Percentiles rank a stretch among this genome's conserved stretches.
phyloP scores from a whole-genome alignment of 2,888 invertebrate genomes.

The Spicauda simplicius region DNA sequence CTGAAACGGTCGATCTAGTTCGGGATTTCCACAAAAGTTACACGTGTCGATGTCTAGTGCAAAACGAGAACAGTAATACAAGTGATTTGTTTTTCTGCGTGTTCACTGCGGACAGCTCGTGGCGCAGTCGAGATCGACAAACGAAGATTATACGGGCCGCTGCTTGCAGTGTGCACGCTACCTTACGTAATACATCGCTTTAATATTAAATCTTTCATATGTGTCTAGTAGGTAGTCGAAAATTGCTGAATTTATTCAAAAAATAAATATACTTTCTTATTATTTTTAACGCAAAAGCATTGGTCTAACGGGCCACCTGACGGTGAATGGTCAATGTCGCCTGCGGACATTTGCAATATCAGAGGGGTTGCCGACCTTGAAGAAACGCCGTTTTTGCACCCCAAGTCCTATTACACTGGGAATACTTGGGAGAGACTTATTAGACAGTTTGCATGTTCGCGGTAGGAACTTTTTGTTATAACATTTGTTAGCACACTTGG shows the following conservation, averaged over 20 bases:
- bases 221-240: background rate
- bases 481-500: background rate
- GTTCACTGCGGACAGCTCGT: constrained; percentile 17
- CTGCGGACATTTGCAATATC: background rate
- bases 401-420: background rate
- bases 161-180: constrained; percentile 60
- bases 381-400: background rate
- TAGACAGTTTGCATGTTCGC: background rate
- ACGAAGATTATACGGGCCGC: constrained; percentile 66
- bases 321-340: too few species aligned
- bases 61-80: background rate
- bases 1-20: too few species aligned
- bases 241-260: background rate
- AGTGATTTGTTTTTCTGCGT: background rate
- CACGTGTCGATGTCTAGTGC: background rate
- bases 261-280: background rate
- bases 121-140: constrained; percentile 49
- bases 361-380: background rate
- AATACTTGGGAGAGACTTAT: too few species aligned
- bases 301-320: background rate
- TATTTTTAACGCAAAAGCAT: background rate
- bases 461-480: background rate
- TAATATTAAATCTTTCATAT: background rate
- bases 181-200: constrained; percentile 56
- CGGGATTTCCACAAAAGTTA: too few species aligned